Percentiles rank a stretch among this genome's conserved stretches.
phyloP scores from a whole-genome alignment of 2,797 vertebrate species.

The Halcyon chelicuti region DNA sequence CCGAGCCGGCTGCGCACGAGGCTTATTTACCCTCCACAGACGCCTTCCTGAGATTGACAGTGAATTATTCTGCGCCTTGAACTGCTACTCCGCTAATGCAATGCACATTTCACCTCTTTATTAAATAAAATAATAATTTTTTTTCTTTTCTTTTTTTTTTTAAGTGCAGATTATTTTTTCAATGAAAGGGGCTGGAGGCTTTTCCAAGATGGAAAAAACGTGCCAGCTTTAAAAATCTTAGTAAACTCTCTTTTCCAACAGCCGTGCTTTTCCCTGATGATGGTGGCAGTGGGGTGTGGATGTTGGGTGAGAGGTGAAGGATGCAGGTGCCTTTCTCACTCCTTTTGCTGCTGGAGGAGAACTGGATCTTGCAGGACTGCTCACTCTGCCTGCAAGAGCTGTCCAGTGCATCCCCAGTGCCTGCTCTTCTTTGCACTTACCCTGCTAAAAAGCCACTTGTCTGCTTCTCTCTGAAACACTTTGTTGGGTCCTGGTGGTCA shows the following conservation, averaged over 20 bases:
- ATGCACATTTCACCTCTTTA: conserved; percentile 11
- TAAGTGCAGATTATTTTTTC: background rate
- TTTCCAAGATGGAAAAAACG: background rate
- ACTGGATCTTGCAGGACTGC: background rate
- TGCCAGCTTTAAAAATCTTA: background rate
- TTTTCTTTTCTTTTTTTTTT: too few relatives aligned
- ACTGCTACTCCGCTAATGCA: background rate
- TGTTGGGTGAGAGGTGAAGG: background rate
- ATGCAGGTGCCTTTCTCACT: background rate
- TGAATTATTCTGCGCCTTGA: conserved; percentile 32
- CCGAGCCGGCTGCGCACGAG: background rate
- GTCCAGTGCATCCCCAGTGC: background rate
- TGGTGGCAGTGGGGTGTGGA: fast-evolving
- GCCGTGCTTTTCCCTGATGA: background rate
- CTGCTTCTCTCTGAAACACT: background rate
- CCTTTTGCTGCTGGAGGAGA: background rate
- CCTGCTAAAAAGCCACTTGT: background rate
- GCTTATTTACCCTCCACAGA: conserved; percentile 40
- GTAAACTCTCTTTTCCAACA: background rate
- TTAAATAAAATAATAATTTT: background rate
- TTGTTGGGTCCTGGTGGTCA: background rate
- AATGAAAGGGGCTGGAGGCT: background rate
- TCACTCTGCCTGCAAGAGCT: background rate
- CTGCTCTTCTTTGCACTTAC: background rate
- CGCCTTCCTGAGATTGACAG: background rate